These are phyloP conservation scores for Perodicticus potto DNA, from an alignment of 2,797 vertebrate genomes.

Conservation along the genomic window DNA sequence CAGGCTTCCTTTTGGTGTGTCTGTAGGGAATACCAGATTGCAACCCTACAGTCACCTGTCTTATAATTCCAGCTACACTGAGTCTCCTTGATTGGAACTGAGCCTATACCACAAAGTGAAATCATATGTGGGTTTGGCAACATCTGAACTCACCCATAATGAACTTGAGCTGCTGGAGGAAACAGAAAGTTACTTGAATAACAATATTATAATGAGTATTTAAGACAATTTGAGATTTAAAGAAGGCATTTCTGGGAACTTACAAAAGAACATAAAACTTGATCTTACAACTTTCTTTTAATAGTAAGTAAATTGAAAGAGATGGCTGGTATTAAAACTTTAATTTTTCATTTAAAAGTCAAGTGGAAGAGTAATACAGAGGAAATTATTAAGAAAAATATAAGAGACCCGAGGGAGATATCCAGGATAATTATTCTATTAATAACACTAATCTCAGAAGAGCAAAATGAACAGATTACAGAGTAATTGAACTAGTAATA, in stretches of 20 bases:
- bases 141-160: not conserved
- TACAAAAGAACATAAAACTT: not conserved
- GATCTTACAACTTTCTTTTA: not conserved
- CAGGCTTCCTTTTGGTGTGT: not conserved
- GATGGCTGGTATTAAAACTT: not conserved
- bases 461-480: not conserved
- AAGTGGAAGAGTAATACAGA: not conserved
- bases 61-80: not conserved
- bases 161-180: not conserved
- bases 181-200: slow-evolving; percentile 9
- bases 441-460: not conserved
- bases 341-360: not conserved
- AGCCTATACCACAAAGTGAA: not conserved
- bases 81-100: not conserved
- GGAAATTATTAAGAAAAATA: not conserved
- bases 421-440: not conserved
- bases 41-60: not conserved
- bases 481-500: not conserved
- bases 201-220: not conserved
- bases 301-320: not conserved
- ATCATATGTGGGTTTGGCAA: not conserved
- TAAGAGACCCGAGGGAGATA: not conserved
- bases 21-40: not conserved
- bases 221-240: not conserved
- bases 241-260: not conserved